Base-by-base conservation (phyloP, 2,797 vertebrate species). In the Macropus fuliginosus region DNA sequence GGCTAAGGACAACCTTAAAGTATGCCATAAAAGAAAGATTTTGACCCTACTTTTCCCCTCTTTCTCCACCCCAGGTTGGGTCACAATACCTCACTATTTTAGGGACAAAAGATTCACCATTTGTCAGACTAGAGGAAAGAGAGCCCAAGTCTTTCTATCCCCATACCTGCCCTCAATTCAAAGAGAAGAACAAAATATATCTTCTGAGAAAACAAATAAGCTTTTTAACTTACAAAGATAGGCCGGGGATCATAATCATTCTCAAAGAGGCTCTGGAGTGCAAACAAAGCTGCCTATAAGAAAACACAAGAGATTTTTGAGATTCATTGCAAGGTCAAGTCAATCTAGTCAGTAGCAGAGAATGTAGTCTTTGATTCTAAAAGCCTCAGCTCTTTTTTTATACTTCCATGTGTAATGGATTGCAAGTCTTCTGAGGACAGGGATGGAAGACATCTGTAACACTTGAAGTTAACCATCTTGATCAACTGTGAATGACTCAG, bases 271-370 rank as follows among this genome's bases (percentile, higher is more conserved):
- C 96, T 98, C 95, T 99, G 99, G 57, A 99, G 99, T 66, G 99
- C 99, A 98, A 99, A 99, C 97, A 99, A 98, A 94, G 99, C 99
- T 91, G 99, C 99, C 99, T 99, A 98, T 21, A 90, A 31, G 29
- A 28, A 27, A 55, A 87, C 93, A 94, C 93, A 94, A 28, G 87
- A 56, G 90, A 95, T 54, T 92, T 81, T 54, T 40, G 54, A 95
- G 34, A 92, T 24, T 56, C 59, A 1, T 16, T 21, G 40, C 54
- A 54, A 91, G 29, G 55, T 94, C 81, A 91, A 87, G 46, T 90
- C 52, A 91, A 91, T 91, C 55, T n/a, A 13, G 34, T 59, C 27
- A 5, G 87, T 56, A 46, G 21, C 40, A 87, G 3, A 50, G 9
- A 87, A 46, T 11, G 40, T 46, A 27, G 74, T 46, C 21, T 40